A percentile compares a stretch with the other conserved stretches of the same genome.
phyloP scores from a whole-genome alignment of 2,113 vertebrate genomes.

The Gallinago jamesoni region DNA sequence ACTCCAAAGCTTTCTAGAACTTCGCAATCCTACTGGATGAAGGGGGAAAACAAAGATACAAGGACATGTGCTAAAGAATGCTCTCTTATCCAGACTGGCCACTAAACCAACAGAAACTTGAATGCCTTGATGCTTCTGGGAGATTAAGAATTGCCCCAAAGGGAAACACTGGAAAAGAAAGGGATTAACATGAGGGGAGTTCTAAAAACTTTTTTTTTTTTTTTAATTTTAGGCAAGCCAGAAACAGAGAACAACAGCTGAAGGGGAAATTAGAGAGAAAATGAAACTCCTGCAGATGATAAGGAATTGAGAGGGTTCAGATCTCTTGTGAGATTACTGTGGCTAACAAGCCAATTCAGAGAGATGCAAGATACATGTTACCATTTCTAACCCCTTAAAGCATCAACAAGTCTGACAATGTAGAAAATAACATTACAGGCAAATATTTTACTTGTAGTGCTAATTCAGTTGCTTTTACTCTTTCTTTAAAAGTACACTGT shows the following conservation, averaged over 20 bases:
- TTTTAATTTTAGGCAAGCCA: not conserved
- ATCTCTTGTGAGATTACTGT: not conserved
- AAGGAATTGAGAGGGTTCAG: not conserved
- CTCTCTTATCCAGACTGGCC: not conserved
- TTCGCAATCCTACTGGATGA: not conserved
- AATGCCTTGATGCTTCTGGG: conserved; percentile 30
- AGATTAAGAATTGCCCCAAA: conserved; percentile 27
- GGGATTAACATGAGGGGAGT: not conserved
- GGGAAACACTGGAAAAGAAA: conserved; percentile 1
- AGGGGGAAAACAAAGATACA: not conserved
- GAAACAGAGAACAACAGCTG: conserved; percentile 8
- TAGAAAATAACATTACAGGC: not conserved
- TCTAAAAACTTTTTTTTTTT: not conserved
- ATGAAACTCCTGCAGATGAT: not conserved
- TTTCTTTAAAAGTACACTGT: not conserved
- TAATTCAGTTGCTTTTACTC: not conserved
- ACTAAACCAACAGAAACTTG: conserved; percentile 14
- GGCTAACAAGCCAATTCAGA: not conserved
- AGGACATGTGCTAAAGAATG: not conserved
- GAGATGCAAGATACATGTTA: not conserved
- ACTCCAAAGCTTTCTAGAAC: not conserved
- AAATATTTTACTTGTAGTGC: not conserved
- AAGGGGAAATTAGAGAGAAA: conserved; percentile 32
- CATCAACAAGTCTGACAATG: not conserved
- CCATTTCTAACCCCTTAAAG: not conserved